A percentile compares a stretch with the other conserved stretches of the same genome.
phyloP scores from a whole-genome alignment of 2,113 vertebrate species.

The Tragelaphus buxtoni region DNA sequence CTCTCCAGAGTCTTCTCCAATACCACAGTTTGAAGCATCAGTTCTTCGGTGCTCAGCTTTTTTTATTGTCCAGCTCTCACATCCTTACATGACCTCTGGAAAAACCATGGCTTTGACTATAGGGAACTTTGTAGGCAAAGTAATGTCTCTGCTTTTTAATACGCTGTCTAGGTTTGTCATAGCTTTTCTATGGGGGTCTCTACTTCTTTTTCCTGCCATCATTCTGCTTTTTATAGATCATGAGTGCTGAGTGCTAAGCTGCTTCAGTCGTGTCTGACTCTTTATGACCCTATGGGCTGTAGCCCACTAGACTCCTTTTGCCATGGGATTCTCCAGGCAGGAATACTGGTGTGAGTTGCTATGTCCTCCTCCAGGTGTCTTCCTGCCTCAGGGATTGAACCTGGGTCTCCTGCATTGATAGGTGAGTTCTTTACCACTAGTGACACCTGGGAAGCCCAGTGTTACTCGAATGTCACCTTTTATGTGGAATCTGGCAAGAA shows the following conservation, averaged over 20 bases:
- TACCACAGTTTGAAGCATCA: background rate
- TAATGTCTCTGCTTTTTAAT: background rate
- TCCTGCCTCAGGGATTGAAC: background rate
- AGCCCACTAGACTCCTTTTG: background rate
- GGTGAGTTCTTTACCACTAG: background rate
- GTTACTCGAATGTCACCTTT: background rate
- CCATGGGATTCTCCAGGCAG: background rate
- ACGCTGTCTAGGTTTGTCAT: background rate
- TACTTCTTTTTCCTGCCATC: background rate
- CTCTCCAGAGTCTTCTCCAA: background rate
- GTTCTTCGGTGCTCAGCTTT: fast-evolving
- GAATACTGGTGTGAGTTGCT: background rate
- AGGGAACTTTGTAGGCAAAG: background rate
- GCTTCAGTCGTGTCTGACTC: background rate
- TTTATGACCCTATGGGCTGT: background rate
- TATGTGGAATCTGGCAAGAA: background rate
- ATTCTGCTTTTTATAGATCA: background rate
- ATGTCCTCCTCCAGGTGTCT: background rate
- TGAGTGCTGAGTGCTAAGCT: background rate
- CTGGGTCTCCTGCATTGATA: background rate
- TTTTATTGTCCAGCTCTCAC: background rate
- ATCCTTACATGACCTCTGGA: background rate
- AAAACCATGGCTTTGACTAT: background rate
- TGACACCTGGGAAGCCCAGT: background rate
- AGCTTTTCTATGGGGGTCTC: background rate